phyloP scores from a whole-genome alignment of 2,113 vertebrate species.

The Cyrtonyx montezumae region DNA sequence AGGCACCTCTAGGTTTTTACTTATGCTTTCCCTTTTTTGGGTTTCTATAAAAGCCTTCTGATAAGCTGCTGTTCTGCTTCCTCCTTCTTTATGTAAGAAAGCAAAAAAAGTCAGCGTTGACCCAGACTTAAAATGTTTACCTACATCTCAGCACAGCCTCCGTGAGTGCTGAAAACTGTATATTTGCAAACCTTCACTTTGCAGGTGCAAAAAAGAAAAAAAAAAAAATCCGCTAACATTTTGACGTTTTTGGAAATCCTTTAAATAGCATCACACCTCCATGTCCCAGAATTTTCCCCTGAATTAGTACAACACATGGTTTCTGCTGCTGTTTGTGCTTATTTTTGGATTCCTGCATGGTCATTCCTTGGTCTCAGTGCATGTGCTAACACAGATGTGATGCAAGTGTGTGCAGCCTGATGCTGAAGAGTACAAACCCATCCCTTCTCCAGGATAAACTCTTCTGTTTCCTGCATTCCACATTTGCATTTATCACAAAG shows the following conservation, averaged over 20 bases:
- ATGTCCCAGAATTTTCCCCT: constrained; percentile 33
- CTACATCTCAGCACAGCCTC: neutral
- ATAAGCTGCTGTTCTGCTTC: neutral
- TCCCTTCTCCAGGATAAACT: neutral
- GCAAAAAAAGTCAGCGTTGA: neutral
- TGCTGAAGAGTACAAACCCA: neutral
- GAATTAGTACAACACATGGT: neutral
- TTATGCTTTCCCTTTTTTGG: neutral
- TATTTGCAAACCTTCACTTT: neutral
- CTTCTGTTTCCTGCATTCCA: neutral
- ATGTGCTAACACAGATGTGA: neutral
- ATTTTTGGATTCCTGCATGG: neutral
- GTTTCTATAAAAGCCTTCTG: neutral
- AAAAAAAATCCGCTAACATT: neutral
- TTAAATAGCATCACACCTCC: constrained; percentile 51
- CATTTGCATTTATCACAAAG: neutral
- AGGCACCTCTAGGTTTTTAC: neutral
- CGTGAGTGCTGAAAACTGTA: neutral
- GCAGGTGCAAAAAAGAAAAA: neutral
- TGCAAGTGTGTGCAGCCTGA: neutral
- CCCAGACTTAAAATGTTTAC: neutral
- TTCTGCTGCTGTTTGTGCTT: neutral
- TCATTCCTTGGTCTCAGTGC: neutral
- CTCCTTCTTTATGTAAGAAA: neutral
- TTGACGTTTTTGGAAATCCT: constrained; percentile 17